phyloP scores from a whole-genome alignment of 2,888 invertebrate genomes.

The Aphrophora alni region DNA sequence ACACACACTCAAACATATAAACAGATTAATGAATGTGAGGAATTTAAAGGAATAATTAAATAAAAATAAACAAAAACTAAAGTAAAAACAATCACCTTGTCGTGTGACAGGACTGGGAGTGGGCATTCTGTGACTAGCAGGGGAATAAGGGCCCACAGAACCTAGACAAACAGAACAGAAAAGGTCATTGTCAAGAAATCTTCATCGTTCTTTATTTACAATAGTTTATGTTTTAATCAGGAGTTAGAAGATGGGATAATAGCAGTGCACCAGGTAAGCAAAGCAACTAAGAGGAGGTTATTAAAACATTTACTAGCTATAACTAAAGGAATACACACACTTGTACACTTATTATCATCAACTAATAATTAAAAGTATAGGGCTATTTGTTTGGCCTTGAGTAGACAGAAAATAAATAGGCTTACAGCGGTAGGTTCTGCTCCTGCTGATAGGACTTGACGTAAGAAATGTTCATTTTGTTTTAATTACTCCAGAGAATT shows the following conservation, averaged over 20 bases:
- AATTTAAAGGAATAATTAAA: slow-evolving; percentile 11
- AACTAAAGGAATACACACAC: not conserved
- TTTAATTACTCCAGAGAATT: too few relatives aligned
- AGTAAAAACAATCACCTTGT: slow-evolving; percentile 49
- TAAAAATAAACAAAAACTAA: slow-evolving; percentile 28
- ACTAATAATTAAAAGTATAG: too few relatives aligned
- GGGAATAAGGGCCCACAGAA: slow-evolving; percentile 52
- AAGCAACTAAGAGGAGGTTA: not conserved
- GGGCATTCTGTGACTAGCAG: slow-evolving; percentile 52
- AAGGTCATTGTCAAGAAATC: not conserved
- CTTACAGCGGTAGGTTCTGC: too few relatives aligned
- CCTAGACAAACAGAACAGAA: slow-evolving; percentile 45
- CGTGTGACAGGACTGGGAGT: slow-evolving; percentile 52
- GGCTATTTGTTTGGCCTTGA: too few relatives aligned
- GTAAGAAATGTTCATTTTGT: too few relatives aligned
- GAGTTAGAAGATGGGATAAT: not conserved
- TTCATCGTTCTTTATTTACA: not conserved
- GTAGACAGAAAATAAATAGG: too few relatives aligned
- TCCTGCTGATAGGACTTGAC: too few relatives aligned
- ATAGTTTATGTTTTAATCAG: not conserved
- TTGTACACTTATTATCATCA: too few relatives aligned
- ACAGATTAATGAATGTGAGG: slow-evolving; percentile 2
- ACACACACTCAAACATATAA: not conserved
- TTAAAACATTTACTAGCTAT: not conserved
- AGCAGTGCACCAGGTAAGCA: slow-evolving; percentile 5